Base-by-base conservation (phyloP, 1,140 invertebrate species). In the Caenorhabditis briggsae region DNA sequence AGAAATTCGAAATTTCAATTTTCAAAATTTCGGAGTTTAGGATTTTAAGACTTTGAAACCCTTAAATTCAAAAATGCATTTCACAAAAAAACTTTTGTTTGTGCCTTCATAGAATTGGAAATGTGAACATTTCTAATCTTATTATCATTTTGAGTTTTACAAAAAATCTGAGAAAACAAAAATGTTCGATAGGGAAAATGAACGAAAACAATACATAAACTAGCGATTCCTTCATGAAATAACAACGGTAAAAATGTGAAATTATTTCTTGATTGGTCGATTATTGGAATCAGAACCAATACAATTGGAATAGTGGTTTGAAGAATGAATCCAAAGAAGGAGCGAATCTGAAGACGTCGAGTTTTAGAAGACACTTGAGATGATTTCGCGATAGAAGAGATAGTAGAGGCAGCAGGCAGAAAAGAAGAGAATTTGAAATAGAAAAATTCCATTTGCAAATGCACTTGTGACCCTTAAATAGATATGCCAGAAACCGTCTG, bases 351-450 rank as follows among this genome's bases (percentile, higher is more conserved):
- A n/a, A 70, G 12, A 3, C 64, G 64, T 7, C 64, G 64, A 18
- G 64, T 70, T 43, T 43, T 5, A 18, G 12, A 2, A 0, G 64
- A 70, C 3, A 70, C 64, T 43, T 46, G 33, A 14, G 64, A 64
- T 8, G 33, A 18, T 18, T 70, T 70, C 0, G 33, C 12, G n/a
- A 7, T 43, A 43, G 16, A 70, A 70, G 0, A 70, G 64, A 41
- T 70, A 70, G 41, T 18, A 70, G 3, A 70, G 16, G 46, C 64
- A 70, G 8, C 33, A 43, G 8, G 64, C 14, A 16, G 64, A 16
- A 41, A 70, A 70, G 41, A 70, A 70, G 43, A 70, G 9, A 18
- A 70, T 18, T 70, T 70, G 64, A n/a, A n/a, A n/a, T 7, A 70
- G 0, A 14, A 41, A n/a, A 12, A 25, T 9, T 2, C 43, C 6